A percentile compares a stretch with the other conserved stretches of the same genome.
Conservation (phyloP, 2,113 vertebrate genomes). For the Caloenas nicobarica region DNA sequence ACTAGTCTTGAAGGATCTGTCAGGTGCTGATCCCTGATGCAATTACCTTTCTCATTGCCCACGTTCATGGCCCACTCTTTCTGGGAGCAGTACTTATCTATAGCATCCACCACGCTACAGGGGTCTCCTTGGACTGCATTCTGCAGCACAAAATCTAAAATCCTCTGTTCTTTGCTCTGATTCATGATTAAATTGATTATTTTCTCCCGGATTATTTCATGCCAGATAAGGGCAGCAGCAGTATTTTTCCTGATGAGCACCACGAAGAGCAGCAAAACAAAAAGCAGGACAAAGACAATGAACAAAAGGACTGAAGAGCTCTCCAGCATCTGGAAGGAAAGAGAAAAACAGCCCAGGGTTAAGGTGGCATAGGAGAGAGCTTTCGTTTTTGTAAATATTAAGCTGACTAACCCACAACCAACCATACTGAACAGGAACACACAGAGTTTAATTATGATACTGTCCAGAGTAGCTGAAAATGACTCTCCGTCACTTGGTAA, state of each 20-base stretch:
- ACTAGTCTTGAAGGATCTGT: background rate
- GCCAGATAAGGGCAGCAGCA: constrained; percentile 58
- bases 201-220: constrained; percentile 53
- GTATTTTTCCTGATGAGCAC: constrained; percentile 34
- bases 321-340: constrained; percentile 71
- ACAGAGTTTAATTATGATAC: background rate
- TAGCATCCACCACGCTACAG: constrained; percentile 77
- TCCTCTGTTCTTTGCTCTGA: constrained; percentile 74
- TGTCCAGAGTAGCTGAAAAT: background rate
- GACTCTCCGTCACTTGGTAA: background rate
- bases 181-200: constrained; percentile 68
- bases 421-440: background rate
- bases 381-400: background rate
- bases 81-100: constrained; percentile 83
- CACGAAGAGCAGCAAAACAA: constrained; percentile 37
- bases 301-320: constrained; percentile 37
- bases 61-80: constrained; percentile 91
- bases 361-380: background rate
- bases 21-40: background rate
- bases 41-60: constrained; percentile 85
- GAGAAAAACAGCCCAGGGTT: constrained; percentile 29
- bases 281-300: constrained; percentile 24
- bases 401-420: background rate
- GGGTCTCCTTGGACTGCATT: constrained; percentile 81
- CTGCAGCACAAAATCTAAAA: constrained; percentile 80